Conservation (phyloP, 1,140 invertebrate genomes). For the Macrobrachium rosenbergii region DNA sequence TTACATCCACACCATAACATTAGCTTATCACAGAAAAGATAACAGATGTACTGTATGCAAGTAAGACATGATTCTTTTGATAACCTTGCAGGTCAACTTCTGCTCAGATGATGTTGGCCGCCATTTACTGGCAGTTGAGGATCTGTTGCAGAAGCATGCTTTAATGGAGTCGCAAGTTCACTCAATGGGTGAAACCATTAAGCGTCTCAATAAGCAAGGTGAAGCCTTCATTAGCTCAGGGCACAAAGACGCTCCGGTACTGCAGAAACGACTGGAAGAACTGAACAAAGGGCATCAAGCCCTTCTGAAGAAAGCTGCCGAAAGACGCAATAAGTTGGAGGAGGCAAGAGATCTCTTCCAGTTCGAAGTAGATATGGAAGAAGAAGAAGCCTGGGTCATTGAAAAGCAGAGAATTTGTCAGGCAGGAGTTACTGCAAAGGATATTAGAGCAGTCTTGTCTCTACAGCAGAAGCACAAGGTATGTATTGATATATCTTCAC, state of each 20-base stretch:
- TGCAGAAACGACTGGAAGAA: slow-evolving; percentile 79
- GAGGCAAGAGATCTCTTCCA: slow-evolving; percentile 94
- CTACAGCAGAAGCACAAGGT: slow-evolving; percentile 96
- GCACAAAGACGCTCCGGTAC: slow-evolving; percentile 76
- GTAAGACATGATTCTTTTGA: no score
- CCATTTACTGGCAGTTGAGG: slow-evolving; percentile 93
- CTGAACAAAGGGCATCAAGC: slow-evolving; percentile 76
- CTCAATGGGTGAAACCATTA: slow-evolving; percentile 85
- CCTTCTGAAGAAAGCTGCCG: slow-evolving; percentile 80
- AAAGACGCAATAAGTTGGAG: slow-evolving; percentile 85
- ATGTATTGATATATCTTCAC: neutral
- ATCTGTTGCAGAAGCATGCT: slow-evolving; percentile 92
- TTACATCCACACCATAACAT: no score
- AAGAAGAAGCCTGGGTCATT: slow-evolving; percentile 93
- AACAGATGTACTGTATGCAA: no score
- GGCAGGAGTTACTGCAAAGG: slow-evolving; percentile 91
- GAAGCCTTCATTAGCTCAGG: slow-evolving; percentile 72
- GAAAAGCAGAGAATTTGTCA: slow-evolving; percentile 94
- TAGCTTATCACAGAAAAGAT: no score
- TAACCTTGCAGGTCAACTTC: slow-evolving; percentile 77
- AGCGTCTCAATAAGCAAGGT: slow-evolving; percentile 78
- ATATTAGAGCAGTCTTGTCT: slow-evolving; percentile 89
- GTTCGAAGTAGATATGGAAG: slow-evolving; percentile 92
- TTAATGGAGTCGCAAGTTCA: slow-evolving; percentile 89
- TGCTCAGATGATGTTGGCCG: slow-evolving; percentile 90